Percentiles rank a stretch among this genome's conserved stretches.
These are phyloP conservation scores for Manis pentadactyla DNA, from an alignment of 2,797 vertebrate species.

Conservation along the genomic window DNA sequence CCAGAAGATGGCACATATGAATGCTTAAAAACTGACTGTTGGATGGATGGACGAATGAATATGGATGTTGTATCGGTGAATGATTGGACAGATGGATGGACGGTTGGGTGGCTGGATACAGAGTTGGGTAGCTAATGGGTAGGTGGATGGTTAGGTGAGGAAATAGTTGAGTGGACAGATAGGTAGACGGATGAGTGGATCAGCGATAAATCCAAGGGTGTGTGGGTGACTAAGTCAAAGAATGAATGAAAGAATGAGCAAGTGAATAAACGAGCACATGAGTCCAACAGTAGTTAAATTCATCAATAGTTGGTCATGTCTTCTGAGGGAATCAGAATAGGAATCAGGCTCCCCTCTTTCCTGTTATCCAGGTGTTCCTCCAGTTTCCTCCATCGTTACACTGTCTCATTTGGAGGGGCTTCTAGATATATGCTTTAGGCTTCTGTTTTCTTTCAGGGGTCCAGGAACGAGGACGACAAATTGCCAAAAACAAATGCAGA, in stretches of 20 bases:
- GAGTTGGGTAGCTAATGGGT: neutral
- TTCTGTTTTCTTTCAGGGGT: neutral
- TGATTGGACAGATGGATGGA: neutral
- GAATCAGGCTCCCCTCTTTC: neutral
- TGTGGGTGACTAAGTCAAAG: neutral
- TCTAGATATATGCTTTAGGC: neutral
- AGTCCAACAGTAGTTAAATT: neutral
- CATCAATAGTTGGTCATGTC: neutral
- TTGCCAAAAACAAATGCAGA: neutral
- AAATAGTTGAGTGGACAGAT: neutral
- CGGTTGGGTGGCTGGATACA: neutral
- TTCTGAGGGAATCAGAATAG: neutral
- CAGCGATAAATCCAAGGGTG: neutral
- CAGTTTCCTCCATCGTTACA: neutral
- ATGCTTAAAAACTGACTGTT: neutral
- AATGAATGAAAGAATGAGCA: neutral
- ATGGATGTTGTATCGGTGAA: neutral
- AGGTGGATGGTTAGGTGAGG: neutral
- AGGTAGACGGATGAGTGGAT: neutral
- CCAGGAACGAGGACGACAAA: neutral
- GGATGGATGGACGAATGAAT: neutral
- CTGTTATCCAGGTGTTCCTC: neutral
- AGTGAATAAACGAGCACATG: neutral
- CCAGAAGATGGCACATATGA: neutral
- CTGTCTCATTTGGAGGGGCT: neutral